These are phyloP conservation scores for Zingel zingel DNA, from an alignment of 2,113 vertebrate genomes.

Conservation along the genomic window DNA sequence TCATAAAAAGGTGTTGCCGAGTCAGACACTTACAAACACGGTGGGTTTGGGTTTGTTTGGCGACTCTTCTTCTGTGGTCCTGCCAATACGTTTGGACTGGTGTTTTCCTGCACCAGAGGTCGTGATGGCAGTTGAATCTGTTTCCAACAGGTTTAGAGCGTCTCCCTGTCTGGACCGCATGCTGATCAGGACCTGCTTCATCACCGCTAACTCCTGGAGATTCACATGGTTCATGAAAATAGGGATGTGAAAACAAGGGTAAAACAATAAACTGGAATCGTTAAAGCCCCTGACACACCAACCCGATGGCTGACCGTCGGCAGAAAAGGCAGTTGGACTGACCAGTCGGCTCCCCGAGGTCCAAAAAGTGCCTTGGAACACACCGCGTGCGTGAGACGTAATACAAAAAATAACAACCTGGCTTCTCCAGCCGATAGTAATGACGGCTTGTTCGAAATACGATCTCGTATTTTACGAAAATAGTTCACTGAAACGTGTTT, in stretches of 20 bases:
- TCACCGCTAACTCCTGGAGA: slow-evolving; percentile 92
- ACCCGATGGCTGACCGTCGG: no score
- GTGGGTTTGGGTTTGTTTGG: slow-evolving; percentile 90
- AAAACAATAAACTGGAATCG: slow-evolving; percentile 35
- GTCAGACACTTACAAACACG: slow-evolving; percentile 91
- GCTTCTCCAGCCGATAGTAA: no score
- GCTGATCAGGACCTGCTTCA: slow-evolving; percentile 92
- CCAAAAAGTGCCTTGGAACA: no score
- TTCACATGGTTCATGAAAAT: slow-evolving; percentile 49
- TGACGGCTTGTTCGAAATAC: no score
- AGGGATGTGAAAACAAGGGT: slow-evolving; percentile 2
- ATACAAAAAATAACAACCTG: no score
- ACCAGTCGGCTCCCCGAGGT: no score
- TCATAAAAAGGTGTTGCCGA: slow-evolving; percentile 61
- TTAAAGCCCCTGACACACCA: no score
- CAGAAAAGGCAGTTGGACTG: no score
- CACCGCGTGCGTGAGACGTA: no score
- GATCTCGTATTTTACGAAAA: no score
- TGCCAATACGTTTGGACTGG: slow-evolving; percentile 57
- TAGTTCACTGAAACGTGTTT: no score
- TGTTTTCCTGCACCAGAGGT: slow-evolving; percentile 30
- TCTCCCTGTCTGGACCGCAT: slow-evolving; percentile 82
- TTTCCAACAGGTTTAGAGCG: slow-evolving; percentile 55
- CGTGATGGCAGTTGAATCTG: slow-evolving; percentile 30
- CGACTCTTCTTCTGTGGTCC: slow-evolving; percentile 78